Base-by-base conservation (phyloP, 1,140 invertebrate genomes). In the Chionoecetes opilio region DNA sequence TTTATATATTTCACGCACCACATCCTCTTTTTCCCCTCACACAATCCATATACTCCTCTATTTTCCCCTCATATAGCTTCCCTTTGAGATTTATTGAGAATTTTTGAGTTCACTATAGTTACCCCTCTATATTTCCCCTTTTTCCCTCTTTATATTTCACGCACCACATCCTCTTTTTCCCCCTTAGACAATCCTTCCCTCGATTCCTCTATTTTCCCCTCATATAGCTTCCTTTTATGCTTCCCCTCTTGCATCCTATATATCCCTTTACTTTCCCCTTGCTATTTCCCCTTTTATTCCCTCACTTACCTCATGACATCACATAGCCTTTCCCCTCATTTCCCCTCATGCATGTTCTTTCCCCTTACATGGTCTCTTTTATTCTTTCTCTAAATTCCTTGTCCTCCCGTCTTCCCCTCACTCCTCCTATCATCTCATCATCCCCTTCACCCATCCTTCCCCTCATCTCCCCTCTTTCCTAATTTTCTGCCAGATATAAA, bases 401-500 rank as follows among this genome's bases (percentile, higher is more conserved):
- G 5, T 14, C 38, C 38, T 41, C 38, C 14, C 14, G 26, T 21
- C 53, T 21, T 26, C 53, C 53, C 53, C 53, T 63, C 53, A 3
- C 53, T 21, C 21, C 53, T 21, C 53, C 53, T 63, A 8, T 21
- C 53, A 8, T 63, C 53, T 26, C 17, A 63, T 5, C n/a, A n/a
- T n/a, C 41, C 41, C 41, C 41, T 14, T 14, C 41, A 14, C 14
- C 41, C 41, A 8, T 14, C 21, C 53, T 63, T 26, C 63, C 63
- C 63, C n/a, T n/a, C 21, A 5, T 75, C 21, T 75, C 63, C 63
- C 63, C 63, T 75, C 63, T 11, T n/a, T 75, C 63, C 63, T 75
- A 75, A 75, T 75, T 75, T 75, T 75, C 63, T 75, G 63, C 63
- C 63, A 75, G 63, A 75, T 75, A 75, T 75, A 75, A 75, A 75